phyloP scores from a whole-genome alignment of 2,797 vertebrate genomes.

The Lacerta agilis region DNA sequence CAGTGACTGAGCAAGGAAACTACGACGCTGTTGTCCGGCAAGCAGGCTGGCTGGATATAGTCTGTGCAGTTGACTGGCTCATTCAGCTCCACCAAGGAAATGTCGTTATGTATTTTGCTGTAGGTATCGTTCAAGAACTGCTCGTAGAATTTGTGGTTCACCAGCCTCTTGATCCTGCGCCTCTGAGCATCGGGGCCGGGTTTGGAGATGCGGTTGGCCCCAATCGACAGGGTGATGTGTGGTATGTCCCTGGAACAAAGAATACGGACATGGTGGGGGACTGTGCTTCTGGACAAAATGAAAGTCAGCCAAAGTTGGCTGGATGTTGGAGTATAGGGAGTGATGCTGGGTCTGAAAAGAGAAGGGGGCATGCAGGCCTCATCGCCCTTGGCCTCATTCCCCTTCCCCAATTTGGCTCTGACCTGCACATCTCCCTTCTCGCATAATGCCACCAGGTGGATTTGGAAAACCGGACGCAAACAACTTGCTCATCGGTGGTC shows the following conservation, averaged over 20 bases:
- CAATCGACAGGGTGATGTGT: background rate
- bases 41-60: slow-evolving; percentile 26
- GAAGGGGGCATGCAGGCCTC: background rate
- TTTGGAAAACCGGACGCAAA: too few species aligned
- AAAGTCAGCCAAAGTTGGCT: background rate
- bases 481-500: too few species aligned
- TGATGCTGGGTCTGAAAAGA: background rate
- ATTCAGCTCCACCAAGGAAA: slow-evolving; percentile 39
- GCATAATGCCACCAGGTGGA: too few species aligned
- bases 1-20: slow-evolving; percentile 31
- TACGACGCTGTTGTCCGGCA: accelerated
- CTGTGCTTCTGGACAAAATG: too few species aligned
- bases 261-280: accelerated
- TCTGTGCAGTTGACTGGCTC: background rate
- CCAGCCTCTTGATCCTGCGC: background rate
- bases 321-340: background rate
- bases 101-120: background rate
- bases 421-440: too few species aligned
- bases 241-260: background rate
- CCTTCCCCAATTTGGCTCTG: background rate
- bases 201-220: background rate
- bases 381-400: background rate
- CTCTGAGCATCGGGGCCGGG: background rate
- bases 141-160: background rate
- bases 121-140: accelerated